Percentiles rank a stretch among this genome's conserved stretches.
Conservation (phyloP, 1,140 invertebrate genomes). For the Pseudomyrmex gracilis region DNA sequence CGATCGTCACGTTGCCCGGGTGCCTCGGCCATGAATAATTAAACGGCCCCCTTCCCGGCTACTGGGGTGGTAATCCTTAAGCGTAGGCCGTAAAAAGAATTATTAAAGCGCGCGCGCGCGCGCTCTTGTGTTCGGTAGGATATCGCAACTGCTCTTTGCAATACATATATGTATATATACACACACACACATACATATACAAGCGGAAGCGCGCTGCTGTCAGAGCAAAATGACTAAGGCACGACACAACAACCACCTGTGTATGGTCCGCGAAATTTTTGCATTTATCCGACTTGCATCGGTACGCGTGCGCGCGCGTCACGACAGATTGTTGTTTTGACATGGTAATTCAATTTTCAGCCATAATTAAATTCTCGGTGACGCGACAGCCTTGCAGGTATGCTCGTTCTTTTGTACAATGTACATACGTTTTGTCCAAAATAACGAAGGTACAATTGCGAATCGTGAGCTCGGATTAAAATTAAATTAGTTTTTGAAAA, state of each 20-base stretch:
- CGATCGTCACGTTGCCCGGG: slow-evolving; percentile 62
- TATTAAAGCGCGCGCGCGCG: slow-evolving; percentile 76
- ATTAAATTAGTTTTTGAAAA: no score
- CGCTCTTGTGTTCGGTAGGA: slow-evolving; percentile 50
- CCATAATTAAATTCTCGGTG: slow-evolving; percentile 53
- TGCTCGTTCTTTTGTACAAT: not conserved
- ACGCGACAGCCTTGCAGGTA: slow-evolving; percentile 7
- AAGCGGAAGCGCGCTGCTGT: slow-evolving; percentile 29
- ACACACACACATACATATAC: no score
- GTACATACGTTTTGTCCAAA: not conserved
- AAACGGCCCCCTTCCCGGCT: slow-evolving; percentile 30
- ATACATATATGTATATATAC: not conserved
- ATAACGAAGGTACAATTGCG: slow-evolving; percentile 10
- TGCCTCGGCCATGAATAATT: slow-evolving; percentile 70
- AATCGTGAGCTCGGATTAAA: not conserved
- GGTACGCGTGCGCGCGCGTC: slow-evolving; percentile 1
- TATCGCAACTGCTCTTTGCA: slow-evolving; percentile 20
- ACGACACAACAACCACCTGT: slow-evolving; percentile 19
- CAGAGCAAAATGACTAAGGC: slow-evolving; percentile 40
- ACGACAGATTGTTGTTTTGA: slow-evolving; percentile 41
- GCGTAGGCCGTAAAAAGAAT: slow-evolving; percentile 77
- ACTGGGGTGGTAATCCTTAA: slow-evolving; percentile 66
- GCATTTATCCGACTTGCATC: not conserved
- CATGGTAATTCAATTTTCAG: slow-evolving; percentile 34
- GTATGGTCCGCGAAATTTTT: slow-evolving; percentile 40